phyloP scores from a whole-genome alignment of 2,888 invertebrate genomes.

The Creontiades dilutus region DNA sequence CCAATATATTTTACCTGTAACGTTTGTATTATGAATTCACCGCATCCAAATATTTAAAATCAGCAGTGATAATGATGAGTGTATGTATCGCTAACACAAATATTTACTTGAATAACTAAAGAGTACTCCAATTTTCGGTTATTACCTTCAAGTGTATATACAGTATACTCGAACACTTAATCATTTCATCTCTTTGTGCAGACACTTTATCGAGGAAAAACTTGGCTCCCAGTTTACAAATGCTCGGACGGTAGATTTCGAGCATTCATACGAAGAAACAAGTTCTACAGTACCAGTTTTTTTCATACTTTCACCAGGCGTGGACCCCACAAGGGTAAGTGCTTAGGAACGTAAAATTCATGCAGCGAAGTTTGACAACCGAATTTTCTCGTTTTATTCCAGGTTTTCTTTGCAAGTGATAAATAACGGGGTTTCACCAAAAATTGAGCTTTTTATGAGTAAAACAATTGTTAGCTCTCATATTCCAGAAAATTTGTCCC shows the following conservation, averaged over 20 bases:
- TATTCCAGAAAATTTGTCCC: too few relatives aligned
- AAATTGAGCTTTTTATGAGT: too few relatives aligned
- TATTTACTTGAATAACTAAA: not conserved
- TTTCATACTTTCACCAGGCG: conserved; percentile 96
- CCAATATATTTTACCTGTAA: too few relatives aligned
- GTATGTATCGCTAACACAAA: not conserved
- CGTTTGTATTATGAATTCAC: too few relatives aligned
- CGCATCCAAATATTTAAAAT: not conserved
- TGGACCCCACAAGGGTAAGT: conserved; percentile 91
- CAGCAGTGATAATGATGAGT: not conserved
- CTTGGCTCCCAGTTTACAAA: conserved; percentile 90
- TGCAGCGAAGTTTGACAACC: too few relatives aligned
- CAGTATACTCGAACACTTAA: not conserved
- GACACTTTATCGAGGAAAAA: conserved; percentile 92
- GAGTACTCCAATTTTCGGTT: not conserved
- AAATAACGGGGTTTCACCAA: too few relatives aligned
- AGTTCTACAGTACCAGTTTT: conserved; percentile 92
- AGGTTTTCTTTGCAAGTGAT: too few relatives aligned
- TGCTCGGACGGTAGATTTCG: conserved; percentile 88
- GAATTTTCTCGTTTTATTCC: too few relatives aligned
- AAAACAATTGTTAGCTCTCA: too few relatives aligned
- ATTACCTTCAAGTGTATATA: not conserved
- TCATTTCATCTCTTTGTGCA: conserved; percentile 77
- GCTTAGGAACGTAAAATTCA: not conserved
- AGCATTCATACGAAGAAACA: conserved; percentile 91